Evolutionary conservation across 2,797 vertebrate genomes (phyloP), one percentile per base, ranked within the genome.

Genomic region (Pseudochromis fuscus): DNA sequence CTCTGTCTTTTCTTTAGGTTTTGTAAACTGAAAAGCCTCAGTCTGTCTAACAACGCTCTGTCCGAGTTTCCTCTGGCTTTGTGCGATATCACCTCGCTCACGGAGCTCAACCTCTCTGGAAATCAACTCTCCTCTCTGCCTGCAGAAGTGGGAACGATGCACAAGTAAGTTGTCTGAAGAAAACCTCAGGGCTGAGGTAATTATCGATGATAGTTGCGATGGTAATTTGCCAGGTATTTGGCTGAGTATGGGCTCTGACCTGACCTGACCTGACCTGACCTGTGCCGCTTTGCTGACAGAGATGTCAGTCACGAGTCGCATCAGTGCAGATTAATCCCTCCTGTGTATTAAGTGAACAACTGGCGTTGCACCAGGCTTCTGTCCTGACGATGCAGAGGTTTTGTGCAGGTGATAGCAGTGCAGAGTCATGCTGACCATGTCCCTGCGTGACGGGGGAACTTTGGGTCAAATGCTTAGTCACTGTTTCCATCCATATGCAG

Each of bases 31-130:
- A 95, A 94, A 90, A 98, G 96, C 92, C 96, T 99, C 85, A 98
- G 96, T 88, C 95, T 99, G 91, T 98, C 97, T 11, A 98, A 96
- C 88, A 99, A 99, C 86, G 92, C 95, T 64, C 93, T 99, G 89
- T 93, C 94, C 65, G 94, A 95, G 52, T 98, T 99, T 73, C 97
- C 98, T 3, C 68, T 95, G 87, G 94, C 95, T 2, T 88, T 99
- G 79, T 98, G 97, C 87, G 92, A 90, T 87, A 96, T 99, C 75
- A 87, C 94, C 55, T 96, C 95, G 0, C 93, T 99, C 70, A 95
- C 93, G 0, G 97, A 99, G 82, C 94, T 99, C 67, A 98, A 99
- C 24, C 87, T 99, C 88, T 98, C 96, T 72, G 97, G 96, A 84
- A 99, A 99, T 33, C 92, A 87, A 44, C 94, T 99, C 73, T 89